Conservation (phyloP, 2,888 invertebrate species). For the Priocnemis perturbator region DNA sequence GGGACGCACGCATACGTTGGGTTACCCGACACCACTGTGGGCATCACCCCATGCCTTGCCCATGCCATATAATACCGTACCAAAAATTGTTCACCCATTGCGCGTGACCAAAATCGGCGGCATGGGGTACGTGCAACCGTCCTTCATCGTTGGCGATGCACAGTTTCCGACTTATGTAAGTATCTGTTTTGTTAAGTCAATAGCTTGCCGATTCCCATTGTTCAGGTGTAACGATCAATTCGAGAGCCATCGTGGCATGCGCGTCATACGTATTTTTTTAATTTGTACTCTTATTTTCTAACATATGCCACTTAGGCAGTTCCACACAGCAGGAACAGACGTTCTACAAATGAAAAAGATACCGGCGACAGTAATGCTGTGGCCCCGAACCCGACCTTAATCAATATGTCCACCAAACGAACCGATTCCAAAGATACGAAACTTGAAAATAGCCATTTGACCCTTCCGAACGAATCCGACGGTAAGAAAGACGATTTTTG, state of each 20-base stretch:
- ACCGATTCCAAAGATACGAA: slow-evolving; percentile 15
- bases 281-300: neutral
- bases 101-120: slow-evolving; percentile 17
- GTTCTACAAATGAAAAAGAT: slow-evolving; percentile 28
- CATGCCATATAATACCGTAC: neutral
- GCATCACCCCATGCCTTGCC: neutral
- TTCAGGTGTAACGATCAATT: too few species aligned
- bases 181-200: neutral
- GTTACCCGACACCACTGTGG: neutral
- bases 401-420: slow-evolving; percentile 15
- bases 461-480: too few species aligned
- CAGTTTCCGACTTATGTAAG: slow-evolving; percentile 23
- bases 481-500: slow-evolving; percentile 10
- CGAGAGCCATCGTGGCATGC: too few species aligned
- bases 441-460: neutral
- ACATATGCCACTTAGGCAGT: slow-evolving; percentile 41
- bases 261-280: too few species aligned
- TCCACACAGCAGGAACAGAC: slow-evolving; percentile 25
- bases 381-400: slow-evolving; percentile 59
- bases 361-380: slow-evolving; percentile 31
- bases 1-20: neutral
- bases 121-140: neutral
- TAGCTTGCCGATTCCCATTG: too few species aligned
- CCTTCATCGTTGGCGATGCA: neutral
- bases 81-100: neutral